These are phyloP conservation scores for Drosophila pseudotakahashii DNA, from an alignment of 2,888 invertebrate genomes.

Conservation along the genomic window DNA sequence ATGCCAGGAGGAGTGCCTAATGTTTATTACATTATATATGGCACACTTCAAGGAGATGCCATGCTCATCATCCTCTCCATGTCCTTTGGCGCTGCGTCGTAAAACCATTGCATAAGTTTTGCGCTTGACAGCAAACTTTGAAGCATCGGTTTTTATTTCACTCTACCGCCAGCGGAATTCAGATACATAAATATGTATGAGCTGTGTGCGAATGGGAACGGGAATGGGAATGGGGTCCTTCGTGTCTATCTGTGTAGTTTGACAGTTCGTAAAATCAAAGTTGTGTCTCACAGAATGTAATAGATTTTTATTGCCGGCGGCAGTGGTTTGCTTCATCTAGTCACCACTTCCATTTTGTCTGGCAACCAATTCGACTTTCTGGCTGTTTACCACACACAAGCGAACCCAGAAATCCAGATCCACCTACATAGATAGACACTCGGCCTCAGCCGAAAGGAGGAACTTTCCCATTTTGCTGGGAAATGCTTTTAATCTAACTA, in stretches of 20 bases:
- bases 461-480: conserved; percentile 62
- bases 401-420: conserved; percentile 10
- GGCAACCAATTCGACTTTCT: conserved; percentile 46
- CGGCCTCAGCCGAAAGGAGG: conserved; percentile 16
- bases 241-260: conserved; percentile 43
- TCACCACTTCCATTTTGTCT: conserved; percentile 49
- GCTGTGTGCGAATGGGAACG: conserved; percentile 3
- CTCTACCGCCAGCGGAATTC: conserved; percentile 24
- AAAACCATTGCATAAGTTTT: conserved; percentile 50
- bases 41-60: conserved; percentile 28
- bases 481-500: conserved; percentile 74
- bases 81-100: conserved; percentile 34
- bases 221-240: conserved; percentile 4
- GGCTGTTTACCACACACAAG: conserved; percentile 31
- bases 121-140: conserved; percentile 40
- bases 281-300: conserved; percentile 66
- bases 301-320: conserved; percentile 69
- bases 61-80: conserved; percentile 18
- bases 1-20: conserved; percentile 21
- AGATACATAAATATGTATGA: conserved; percentile 22
- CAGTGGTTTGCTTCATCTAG: conserved; percentile 46
- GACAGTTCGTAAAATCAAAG: conserved; percentile 71
- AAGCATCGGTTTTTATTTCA: conserved; percentile 45
- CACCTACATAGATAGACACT: conserved; percentile 15
- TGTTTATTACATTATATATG: conserved; percentile 47